Percentiles rank a stretch among this genome's conserved stretches.
Conservation (phyloP, 23 tunicate genomes). For the Trididemnum nubilum region DNA sequence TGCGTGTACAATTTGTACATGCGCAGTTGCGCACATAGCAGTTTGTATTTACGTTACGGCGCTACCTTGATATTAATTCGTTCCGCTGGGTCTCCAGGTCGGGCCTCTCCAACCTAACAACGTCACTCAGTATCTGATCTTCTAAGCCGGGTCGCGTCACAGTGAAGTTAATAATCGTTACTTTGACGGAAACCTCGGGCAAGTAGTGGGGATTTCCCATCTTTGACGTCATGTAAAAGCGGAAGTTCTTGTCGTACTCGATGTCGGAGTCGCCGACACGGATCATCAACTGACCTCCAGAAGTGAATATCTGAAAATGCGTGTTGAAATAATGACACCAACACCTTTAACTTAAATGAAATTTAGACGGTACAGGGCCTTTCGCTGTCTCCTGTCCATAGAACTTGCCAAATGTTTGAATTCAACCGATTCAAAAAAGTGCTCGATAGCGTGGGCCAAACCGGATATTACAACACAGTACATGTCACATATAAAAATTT, state of each 20-base stretch:
- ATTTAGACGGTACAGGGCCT: not conserved
- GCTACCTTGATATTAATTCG: slow-evolving; percentile 69
- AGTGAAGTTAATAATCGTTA: slow-evolving; percentile 94
- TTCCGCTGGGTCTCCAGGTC: slow-evolving; percentile 81
- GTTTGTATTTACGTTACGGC: too few relatives aligned
- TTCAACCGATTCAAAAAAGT: too few relatives aligned
- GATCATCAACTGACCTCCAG: slow-evolving; percentile 77
- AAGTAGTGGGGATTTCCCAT: slow-evolving; percentile 90
- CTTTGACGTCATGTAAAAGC: slow-evolving; percentile 96
- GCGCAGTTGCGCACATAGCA: too few relatives aligned
- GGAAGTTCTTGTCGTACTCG: slow-evolving; percentile 94
- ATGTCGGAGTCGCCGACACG: slow-evolving; percentile 86
- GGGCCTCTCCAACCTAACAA: slow-evolving; percentile 82
- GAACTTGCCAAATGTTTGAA: too few relatives aligned
- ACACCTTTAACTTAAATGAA: too few relatives aligned
- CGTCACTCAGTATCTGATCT: slow-evolving; percentile 80
- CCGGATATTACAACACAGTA: too few relatives aligned
- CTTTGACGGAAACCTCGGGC: slow-evolving; percentile 95
- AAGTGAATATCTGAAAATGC: slow-evolving; percentile 64
- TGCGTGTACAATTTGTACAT: too few relatives aligned
- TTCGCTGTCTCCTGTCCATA: too few relatives aligned
- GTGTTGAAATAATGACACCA: too few relatives aligned
- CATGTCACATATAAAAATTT: too few relatives aligned
- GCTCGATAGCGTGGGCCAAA: too few relatives aligned
- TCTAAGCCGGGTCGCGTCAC: slow-evolving; percentile 86